phyloP scores from a whole-genome alignment of 2,113 vertebrate species.

The Zingel zingel region DNA sequence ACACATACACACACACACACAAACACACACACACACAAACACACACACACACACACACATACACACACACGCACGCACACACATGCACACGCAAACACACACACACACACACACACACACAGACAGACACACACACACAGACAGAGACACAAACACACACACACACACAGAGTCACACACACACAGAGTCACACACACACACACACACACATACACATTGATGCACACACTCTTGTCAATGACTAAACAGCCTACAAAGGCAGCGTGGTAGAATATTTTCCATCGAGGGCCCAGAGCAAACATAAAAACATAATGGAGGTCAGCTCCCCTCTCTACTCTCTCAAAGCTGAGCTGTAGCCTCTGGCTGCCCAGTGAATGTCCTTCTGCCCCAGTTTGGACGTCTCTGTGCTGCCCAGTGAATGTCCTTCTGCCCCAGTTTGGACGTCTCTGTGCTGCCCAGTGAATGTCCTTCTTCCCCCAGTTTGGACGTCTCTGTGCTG shows the following conservation, averaged over 20 bases:
- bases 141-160: background rate
- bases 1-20: background rate
- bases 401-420: background rate
- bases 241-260: background rate
- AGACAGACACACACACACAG: background rate
- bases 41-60: slow-evolving; percentile 10
- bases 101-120: slow-evolving; percentile 14
- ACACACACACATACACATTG: background rate
- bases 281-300: slow-evolving; percentile 6
- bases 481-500: background rate
- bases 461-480: background rate
- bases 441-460: background rate
- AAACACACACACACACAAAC: background rate
- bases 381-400: background rate
- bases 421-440: background rate
- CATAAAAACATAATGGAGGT: slow-evolving; percentile 52
- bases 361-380: background rate
- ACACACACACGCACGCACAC: background rate
- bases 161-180: slow-evolving; percentile 19
- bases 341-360: slow-evolving; percentile 7
- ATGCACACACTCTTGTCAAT: background rate
- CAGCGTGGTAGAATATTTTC: slow-evolving; percentile 27
- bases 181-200: background rate
- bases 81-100: background rate
- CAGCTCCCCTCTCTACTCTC: slow-evolving; percentile 5